phyloP scores from a whole-genome alignment of 2,888 invertebrate genomes.

The Oegoconia quadripuncta region DNA sequence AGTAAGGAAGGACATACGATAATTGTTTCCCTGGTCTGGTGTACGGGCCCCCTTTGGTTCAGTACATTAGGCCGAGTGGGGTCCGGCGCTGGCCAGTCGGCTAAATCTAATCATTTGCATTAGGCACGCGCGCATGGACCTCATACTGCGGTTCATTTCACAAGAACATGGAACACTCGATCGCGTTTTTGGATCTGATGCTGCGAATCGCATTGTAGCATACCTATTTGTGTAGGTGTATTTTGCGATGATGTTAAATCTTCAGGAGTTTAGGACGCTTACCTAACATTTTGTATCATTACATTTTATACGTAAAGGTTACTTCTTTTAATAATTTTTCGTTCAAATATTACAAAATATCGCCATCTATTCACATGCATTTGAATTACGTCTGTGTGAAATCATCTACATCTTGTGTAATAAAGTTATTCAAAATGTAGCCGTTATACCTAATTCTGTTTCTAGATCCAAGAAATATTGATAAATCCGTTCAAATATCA shows the following conservation, averaged over 20 bases:
- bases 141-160: slow-evolving; percentile 71
- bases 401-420: no score
- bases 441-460: no score
- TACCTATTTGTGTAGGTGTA: not conserved
- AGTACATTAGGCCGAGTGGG: slow-evolving; percentile 38
- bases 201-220: not conserved
- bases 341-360: no score
- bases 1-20: no score
- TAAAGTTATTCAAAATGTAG: no score
- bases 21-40: not conserved
- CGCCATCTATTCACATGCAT: no score
- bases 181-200: slow-evolving; percentile 40
- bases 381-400: no score
- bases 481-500: no score
- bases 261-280: not conserved
- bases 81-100: slow-evolving; percentile 53
- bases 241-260: not conserved
- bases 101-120: slow-evolving; percentile 74
- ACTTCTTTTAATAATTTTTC: no score
- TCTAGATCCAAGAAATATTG: no score
- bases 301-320: no score
- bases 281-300: no score
- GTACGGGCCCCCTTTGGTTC: slow-evolving; percentile 7
- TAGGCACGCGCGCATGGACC: slow-evolving; percentile 61
- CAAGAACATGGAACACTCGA: slow-evolving; percentile 49